Base-by-base conservation (phyloP, 2,888 invertebrate species). In the Thalpophila matura region DNA sequence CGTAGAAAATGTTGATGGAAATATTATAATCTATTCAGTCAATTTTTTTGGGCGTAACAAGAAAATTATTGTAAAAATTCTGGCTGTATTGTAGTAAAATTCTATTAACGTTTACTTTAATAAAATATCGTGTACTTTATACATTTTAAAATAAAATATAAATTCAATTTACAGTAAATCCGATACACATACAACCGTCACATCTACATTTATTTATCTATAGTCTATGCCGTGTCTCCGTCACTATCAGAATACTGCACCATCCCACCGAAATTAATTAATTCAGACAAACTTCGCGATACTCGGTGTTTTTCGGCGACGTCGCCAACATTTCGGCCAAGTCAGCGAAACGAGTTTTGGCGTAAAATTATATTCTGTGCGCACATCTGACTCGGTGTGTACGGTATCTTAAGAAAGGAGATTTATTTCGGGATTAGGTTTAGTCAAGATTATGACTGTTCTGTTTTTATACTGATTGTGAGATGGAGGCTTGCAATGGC, bases 261-360 rank as follows among this genome's bases (percentile, higher is more conserved):
- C 67, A 51, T 75, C 75, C 56, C 61, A 74, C 79, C 72, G 70
- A 84, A 86, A 84, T 85, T 88, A 88, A 89, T 89, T 87, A 86
- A 88, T 89, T 89, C 84, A 76, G 81, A 83, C 81, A 71, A 79
- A 84, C 80, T 83, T 83, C 73, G 85, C 86, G 70, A 77, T 65
- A 72, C 65, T 70, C 57, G 50, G 56, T 64, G 73, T 79, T 80
- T 80, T 79, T 78, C 62, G 63, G 59, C 57, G 73, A 58, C 67
- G 63, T 33, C 40, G 53, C 51, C 31, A 43, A 29, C 49, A 65
- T 65, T 72, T 72, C 60, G 40, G 20, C 42, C 31, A 45, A 54
- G 58, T 81, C 79, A 64, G 77, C 79, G 47, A 53, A 61, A 51
- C 31, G 49, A 50, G 35, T 59, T 16, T 60, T 22, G 22, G 37